These are phyloP conservation scores for Marasmarcha lunaedactyla DNA, from an alignment of 2,888 invertebrate genomes.

Conservation along the genomic window DNA sequence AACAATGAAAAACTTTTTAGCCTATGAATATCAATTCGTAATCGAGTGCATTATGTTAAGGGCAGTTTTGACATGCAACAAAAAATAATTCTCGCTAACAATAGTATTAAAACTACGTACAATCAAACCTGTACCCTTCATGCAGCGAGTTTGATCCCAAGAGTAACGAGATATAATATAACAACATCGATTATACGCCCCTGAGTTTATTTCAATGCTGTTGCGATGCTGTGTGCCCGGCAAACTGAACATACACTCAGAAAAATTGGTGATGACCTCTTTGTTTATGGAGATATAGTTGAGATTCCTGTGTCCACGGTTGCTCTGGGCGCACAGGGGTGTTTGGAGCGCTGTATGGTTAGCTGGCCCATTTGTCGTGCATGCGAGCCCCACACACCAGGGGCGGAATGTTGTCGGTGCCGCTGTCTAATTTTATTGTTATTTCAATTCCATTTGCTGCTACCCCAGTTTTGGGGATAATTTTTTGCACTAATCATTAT, in stretches of 20 bases:
- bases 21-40: background rate
- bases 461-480: slow-evolving; percentile 19
- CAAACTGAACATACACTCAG: too few species aligned
- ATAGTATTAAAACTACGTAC: slow-evolving; percentile 9
- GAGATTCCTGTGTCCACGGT: background rate
- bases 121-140: slow-evolving; percentile 16
- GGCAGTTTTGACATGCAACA: slow-evolving; percentile 1
- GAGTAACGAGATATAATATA: slow-evolving; percentile 46
- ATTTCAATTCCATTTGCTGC: slow-evolving; percentile 39
- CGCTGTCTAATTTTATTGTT: slow-evolving; percentile 46
- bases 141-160: slow-evolving; percentile 26
- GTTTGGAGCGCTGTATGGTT: slow-evolving; percentile 25
- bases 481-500: slow-evolving; percentile 34
- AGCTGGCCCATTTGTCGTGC: slow-evolving; percentile 40
- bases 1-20: background rate
- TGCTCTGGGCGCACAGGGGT: too few species aligned
- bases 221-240: slow-evolving; percentile 18
- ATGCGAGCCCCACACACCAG: slow-evolving; percentile 29
- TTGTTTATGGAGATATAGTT: too few species aligned
- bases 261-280: too few species aligned
- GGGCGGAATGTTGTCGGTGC: slow-evolving; percentile 45
- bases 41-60: background rate
- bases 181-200: slow-evolving; percentile 55
- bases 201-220: slow-evolving; percentile 34
- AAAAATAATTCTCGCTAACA: slow-evolving; percentile 23